phyloP scores from a whole-genome alignment of 2,888 invertebrate species.

The Scaptomyza flava region DNA sequence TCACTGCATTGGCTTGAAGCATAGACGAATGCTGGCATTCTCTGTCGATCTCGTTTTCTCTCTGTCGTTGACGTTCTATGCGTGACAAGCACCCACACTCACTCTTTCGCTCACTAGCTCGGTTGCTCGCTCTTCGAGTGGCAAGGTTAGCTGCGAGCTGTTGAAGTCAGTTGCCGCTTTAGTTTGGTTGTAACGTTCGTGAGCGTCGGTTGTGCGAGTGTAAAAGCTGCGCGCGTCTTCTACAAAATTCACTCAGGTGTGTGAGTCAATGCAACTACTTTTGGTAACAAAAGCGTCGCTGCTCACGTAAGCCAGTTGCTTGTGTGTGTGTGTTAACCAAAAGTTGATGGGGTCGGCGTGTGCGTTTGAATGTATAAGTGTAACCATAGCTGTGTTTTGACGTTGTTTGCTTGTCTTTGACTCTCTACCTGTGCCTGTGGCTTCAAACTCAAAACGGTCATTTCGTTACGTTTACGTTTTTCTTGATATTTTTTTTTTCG shows the following conservation, averaged over 20 bases:
- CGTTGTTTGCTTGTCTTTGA: slow-evolving; percentile 49
- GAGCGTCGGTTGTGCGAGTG: slow-evolving; percentile 56
- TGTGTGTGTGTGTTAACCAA: slow-evolving; percentile 46
- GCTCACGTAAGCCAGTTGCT: slow-evolving; percentile 39
- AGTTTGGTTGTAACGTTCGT: slow-evolving; percentile 65
- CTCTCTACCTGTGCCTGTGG: slow-evolving; percentile 48
- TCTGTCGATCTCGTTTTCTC: slow-evolving; percentile 1
- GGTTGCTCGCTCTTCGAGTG: slow-evolving; percentile 3
- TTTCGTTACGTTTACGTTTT: slow-evolving; percentile 73
- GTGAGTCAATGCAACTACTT: slow-evolving; percentile 45
- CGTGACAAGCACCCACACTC: slow-evolving; percentile 32
- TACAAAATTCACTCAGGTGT: slow-evolving; percentile 56
- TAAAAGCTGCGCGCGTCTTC: slow-evolving; percentile 68
- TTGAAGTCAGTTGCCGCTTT: slow-evolving; percentile 39
- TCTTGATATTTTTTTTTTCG: slow-evolving; percentile 34
- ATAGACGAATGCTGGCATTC: too few species aligned
- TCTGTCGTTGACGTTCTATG: neutral
- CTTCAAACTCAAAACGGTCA: slow-evolving; percentile 74
- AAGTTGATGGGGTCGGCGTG: slow-evolving; percentile 33
- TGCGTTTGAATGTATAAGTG: slow-evolving; percentile 51
- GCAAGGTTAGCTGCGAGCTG: slow-evolving; percentile 20
- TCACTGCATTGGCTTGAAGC: neutral
- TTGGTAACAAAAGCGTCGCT: slow-evolving; percentile 65
- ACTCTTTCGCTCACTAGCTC: slow-evolving; percentile 4
- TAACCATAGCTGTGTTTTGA: slow-evolving; percentile 52